These are phyloP conservation scores for Drosophila hydei DNA, from an alignment of 1,140 invertebrate genomes.

Conservation along the genomic window DNA sequence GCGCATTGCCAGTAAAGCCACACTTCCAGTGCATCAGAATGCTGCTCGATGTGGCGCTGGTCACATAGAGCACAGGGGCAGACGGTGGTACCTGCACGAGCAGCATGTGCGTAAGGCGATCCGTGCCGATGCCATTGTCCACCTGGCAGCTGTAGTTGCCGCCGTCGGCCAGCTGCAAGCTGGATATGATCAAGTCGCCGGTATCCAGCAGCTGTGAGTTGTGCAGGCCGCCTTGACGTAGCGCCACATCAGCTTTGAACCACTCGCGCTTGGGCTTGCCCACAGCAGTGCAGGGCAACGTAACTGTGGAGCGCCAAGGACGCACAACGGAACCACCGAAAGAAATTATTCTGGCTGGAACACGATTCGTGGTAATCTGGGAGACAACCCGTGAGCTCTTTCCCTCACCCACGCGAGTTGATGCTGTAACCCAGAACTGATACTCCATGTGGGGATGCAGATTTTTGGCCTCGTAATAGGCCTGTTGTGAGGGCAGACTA, in stretches of 20 bases:
- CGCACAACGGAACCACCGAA: slow-evolving; percentile 88
- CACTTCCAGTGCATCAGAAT: slow-evolving; percentile 90
- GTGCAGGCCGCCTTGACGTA: slow-evolving; percentile 84
- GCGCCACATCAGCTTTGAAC: slow-evolving; percentile 86
- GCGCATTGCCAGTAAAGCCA: slow-evolving; percentile 88
- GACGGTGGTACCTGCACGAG: slow-evolving; percentile 88
- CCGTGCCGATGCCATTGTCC: slow-evolving; percentile 89
- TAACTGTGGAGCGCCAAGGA: slow-evolving; percentile 87
- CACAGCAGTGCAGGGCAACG: slow-evolving; percentile 87
- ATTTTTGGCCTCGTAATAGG: slow-evolving; percentile 87
- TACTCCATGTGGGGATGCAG: slow-evolving; percentile 91
- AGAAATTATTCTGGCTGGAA: slow-evolving; percentile 89
- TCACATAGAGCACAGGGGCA: slow-evolving; percentile 89
- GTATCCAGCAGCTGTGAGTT: slow-evolving; percentile 87
- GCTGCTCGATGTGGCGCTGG: slow-evolving; percentile 89
- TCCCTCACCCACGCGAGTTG: slow-evolving; percentile 90
- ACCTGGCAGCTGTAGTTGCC: slow-evolving; percentile 92
- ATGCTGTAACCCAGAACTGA: slow-evolving; percentile 92
- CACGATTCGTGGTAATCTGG: slow-evolving; percentile 85
- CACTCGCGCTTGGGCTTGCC: slow-evolving; percentile 88
- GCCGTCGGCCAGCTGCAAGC: slow-evolving; percentile 87
- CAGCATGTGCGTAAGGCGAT: slow-evolving; percentile 86
- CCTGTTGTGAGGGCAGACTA: slow-evolving; percentile 87
- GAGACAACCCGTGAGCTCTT: slow-evolving; percentile 89
- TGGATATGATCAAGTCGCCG: slow-evolving; percentile 88